Evolutionary conservation across 92 coral and sea anemone genomes (phyloP).

Genomic region (Bergia puertoricense): DNA sequence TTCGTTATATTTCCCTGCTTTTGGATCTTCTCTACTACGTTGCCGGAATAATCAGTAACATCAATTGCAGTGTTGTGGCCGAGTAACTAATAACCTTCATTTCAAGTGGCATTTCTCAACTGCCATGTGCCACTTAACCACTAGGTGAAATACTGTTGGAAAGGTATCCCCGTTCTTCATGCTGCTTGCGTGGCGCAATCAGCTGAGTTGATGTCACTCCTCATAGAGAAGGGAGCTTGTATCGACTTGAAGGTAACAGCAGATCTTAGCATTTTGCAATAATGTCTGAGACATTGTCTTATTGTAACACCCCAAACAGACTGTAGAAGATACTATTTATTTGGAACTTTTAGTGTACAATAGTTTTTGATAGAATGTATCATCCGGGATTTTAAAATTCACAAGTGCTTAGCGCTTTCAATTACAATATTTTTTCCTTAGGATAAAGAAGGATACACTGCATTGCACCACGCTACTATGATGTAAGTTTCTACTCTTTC

Average conservation of each 20-base stretch:
- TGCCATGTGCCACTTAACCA: too few species aligned
- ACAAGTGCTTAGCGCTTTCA: too few species aligned
- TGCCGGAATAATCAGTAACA: too few species aligned
- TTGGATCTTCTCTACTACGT: too few species aligned
- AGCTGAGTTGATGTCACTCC: not conserved
- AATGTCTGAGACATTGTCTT: too few species aligned
- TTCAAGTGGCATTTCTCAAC: not conserved
- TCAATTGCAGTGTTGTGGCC: not conserved
- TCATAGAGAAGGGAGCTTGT: slow-evolving; percentile 8
- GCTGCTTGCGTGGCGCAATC: slow-evolving; percentile 26
- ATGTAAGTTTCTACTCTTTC: not conserved
- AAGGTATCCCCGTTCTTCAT: slow-evolving; percentile 7
- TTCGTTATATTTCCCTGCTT: too few species aligned
- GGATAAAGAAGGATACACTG: slow-evolving; percentile 4
- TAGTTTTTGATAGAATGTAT: too few species aligned
- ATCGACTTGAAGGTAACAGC: slow-evolving; percentile 18
- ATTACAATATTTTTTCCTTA: not conserved
- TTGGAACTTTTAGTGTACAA: too few species aligned
- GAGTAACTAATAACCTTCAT: not conserved
- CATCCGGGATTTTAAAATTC: too few species aligned
- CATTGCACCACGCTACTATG: slow-evolving; percentile 1
- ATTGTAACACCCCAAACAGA: too few species aligned
- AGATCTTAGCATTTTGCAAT: too few species aligned
- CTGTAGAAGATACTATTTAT: too few species aligned
- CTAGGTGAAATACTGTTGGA: not conserved